Evolutionary conservation across 2,888 invertebrate species (phyloP), one percentile per base, ranked within the genome.

Genomic region (Drosophila austrosaltans): DNA sequence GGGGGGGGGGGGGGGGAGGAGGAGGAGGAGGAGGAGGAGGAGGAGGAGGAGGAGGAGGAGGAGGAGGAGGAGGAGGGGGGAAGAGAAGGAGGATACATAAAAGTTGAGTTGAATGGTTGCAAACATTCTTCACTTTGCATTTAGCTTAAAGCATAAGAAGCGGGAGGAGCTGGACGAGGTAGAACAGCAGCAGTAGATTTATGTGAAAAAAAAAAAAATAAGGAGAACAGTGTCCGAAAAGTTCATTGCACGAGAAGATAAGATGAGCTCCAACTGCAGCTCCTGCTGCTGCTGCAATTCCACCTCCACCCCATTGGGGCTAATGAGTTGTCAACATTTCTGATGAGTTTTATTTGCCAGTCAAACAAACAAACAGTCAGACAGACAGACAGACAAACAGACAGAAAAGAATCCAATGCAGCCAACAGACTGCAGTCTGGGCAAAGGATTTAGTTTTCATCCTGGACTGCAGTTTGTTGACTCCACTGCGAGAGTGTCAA

Each of bases 281-380:
- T 16, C 16, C 16, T 16, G 61, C 30, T 7, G 44, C 39, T 67
- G 36, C 66, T 22, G 36, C 4, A 42, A 22, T 16, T 54, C 28
- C 57, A 25, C 63, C 64, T 63, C 59, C 69, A 42, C 72, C 25
- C 30, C 22, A 25, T 48, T 25, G 48, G 12, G 54, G 75, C 78
- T 83, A 88, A 85, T 86, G 79, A 85, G 81, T 77, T 87, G 89
- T 82, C 87, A 77, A 88, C 87, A 77, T 73, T 77, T 74, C 67
- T 75, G 72, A 63, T 53, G 74, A 69, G 72, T 75, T 66, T 67
- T 72, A 76, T 76, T 79, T 73, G 71, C 68, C 69, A 71, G 65
- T 53, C 69, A 76, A 74, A 25, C 58, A 66, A 48, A 54, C 62
- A 72, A 61, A 62, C 44, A 48, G 25, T 16, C 48, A 48, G 44